These are phyloP conservation scores for Clarias magur DNA, from an alignment of 2,113 vertebrate genomes.

Conservation along the genomic window DNA sequence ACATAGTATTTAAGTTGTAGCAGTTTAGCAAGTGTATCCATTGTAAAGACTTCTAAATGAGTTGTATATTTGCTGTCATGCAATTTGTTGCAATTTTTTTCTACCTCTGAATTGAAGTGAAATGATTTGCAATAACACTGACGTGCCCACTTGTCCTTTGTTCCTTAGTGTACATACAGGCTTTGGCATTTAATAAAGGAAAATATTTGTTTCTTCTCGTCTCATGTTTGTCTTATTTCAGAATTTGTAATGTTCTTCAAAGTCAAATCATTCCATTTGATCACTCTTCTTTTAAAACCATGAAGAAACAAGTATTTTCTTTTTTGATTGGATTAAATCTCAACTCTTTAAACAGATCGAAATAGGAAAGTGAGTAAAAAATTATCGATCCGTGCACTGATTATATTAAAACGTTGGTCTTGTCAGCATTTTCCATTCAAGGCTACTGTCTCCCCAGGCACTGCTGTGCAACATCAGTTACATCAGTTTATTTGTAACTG, in stretches of 20 bases:
- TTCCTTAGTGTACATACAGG: constrained; percentile 52
- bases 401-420: too few relatives aligned
- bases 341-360: background rate
- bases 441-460: too few relatives aligned
- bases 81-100: background rate
- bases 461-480: too few relatives aligned
- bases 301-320: constrained; percentile 79
- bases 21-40: background rate
- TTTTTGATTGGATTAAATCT: constrained; percentile 26
- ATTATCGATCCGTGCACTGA: too few relatives aligned
- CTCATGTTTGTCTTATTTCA: constrained; percentile 80
- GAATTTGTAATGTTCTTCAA: constrained; percentile 9
- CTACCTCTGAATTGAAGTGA: constrained; percentile 21
- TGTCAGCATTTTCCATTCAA: too few relatives aligned
- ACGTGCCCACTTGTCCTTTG: background rate
- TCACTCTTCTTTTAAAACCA: constrained; percentile 25
- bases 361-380: background rate
- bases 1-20: background rate
- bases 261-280: background rate
- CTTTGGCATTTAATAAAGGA: constrained; percentile 84
- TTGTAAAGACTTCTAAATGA: background rate
- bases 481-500: too few relatives aligned
- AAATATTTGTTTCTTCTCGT: constrained; percentile 91
- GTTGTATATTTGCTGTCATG: background rate
- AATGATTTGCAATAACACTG: background rate